A percentile compares a stretch with the other conserved stretches of the same genome.
These are phyloP conservation scores for Alsophila aescularia DNA, from an alignment of 2,888 invertebrate genomes.

Conservation along the genomic window DNA sequence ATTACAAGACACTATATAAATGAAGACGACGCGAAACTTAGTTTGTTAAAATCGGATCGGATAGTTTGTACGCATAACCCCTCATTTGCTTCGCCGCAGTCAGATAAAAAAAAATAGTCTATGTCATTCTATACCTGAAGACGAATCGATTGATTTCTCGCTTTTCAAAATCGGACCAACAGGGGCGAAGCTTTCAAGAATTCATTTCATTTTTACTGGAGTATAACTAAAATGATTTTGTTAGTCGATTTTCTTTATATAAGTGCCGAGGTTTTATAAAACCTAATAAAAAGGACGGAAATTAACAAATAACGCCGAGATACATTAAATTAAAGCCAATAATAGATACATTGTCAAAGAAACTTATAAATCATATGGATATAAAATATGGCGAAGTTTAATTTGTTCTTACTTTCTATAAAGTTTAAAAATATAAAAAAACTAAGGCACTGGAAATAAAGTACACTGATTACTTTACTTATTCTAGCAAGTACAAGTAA, in stretches of 20 bases:
- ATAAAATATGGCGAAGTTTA: constrained; percentile 17
- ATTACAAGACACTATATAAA: no score
- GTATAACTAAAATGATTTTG: no score
- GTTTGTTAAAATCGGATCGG: no score
- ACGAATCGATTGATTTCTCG: no score
- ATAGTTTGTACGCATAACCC: no score
- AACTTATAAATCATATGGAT: constrained; percentile 12
- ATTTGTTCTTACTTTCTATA: constrained; percentile 2
- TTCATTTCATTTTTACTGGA: no score
- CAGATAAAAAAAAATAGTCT: no score
- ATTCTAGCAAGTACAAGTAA: constrained; percentile 1
- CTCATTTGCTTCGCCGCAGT: no score
- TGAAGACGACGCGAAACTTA: no score
- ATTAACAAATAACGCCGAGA: constrained; percentile 19
- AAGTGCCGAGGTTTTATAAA: constrained; percentile 1
- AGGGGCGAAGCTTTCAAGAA: no score
- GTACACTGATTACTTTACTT: constrained; percentile 10
- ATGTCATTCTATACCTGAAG: no score
- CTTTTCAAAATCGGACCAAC: no score
- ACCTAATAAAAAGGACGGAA: constrained; percentile 34
- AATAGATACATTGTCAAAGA: constrained; percentile 27
- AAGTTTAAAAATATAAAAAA: not conserved
- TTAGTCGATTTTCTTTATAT: not conserved
- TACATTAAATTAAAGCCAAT: constrained; percentile 38
- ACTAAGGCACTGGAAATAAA: constrained; percentile 19